Conservation (phyloP, 2,888 invertebrate species). For the Synergus umbraculus region DNA sequence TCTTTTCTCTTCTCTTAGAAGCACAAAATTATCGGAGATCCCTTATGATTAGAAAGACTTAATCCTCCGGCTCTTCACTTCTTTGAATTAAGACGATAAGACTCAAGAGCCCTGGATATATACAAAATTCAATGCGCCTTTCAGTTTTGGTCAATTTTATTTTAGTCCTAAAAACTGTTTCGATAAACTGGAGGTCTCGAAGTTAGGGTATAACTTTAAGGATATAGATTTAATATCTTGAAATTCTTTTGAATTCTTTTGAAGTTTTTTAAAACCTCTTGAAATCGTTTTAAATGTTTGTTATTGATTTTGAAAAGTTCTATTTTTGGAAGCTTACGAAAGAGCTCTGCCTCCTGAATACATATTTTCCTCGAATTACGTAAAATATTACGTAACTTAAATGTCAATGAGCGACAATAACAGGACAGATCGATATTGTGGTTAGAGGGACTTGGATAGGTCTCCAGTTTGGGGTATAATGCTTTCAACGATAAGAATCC, state of each 20-base stretch:
- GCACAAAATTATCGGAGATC: conserved; percentile 36
- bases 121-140: not conserved
- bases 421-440: conserved; percentile 5
- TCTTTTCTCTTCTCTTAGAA: conserved; percentile 31
- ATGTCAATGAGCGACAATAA: conserved; percentile 10
- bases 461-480: conserved; percentile 41
- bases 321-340: not conserved
- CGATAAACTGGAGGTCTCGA: no score
- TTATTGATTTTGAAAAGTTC: not conserved
- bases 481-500: conserved; percentile 49
- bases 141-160: not conserved
- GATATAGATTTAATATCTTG: no score
- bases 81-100: conserved; percentile 26
- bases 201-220: no score
- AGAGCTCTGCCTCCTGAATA: not conserved
- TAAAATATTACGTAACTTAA: conserved; percentile 20
- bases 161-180: no score
- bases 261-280: no score
- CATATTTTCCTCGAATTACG: not conserved
- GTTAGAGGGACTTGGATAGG: conserved; percentile 41
- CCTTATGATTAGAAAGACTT: conserved; percentile 34
- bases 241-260: no score
- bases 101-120: not conserved
- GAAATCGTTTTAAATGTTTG: no score
- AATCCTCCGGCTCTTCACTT: conserved; percentile 15